Evolutionary conservation across 2,113 vertebrate genomes (phyloP).

Genomic region (Antechinus stuartii): DNA sequence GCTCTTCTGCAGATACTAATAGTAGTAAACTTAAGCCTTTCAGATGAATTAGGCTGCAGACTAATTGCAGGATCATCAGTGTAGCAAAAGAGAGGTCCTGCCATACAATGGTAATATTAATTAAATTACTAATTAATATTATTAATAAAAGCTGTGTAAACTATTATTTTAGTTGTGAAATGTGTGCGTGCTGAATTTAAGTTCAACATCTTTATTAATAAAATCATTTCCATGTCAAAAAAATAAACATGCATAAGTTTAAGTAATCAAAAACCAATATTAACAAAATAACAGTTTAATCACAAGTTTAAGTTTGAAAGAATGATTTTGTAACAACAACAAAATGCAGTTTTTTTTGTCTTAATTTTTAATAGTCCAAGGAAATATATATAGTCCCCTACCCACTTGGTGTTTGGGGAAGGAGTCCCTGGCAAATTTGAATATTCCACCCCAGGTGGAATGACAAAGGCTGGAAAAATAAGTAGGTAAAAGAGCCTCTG

Average conservation of each 20-base stretch:
- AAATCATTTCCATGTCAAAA: slow-evolving; percentile 84
- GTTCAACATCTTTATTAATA: slow-evolving; percentile 92
- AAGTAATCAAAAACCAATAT: not conserved
- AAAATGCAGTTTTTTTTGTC: not conserved
- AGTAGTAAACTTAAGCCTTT: slow-evolving; percentile 89
- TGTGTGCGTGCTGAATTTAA: not conserved
- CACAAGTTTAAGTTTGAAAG: not conserved
- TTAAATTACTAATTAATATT: slow-evolving; percentile 53
- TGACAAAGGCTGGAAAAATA: not conserved
- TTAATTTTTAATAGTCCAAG: not conserved
- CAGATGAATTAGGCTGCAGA: slow-evolving; percentile 89
- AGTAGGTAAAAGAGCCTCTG: not conserved
- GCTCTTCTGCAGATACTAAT: slow-evolving; percentile 94
- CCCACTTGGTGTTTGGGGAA: not conserved
- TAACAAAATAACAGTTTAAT: not conserved
- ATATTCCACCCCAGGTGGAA: not conserved
- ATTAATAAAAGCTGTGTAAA: slow-evolving; percentile 70
- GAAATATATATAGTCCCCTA: not conserved
- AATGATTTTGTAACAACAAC: not conserved
- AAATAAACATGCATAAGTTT: not conserved
- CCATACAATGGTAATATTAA: slow-evolving; percentile 87
- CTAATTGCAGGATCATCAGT: slow-evolving; percentile 88
- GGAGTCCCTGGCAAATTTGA: not conserved
- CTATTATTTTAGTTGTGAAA: slow-evolving; percentile 75
- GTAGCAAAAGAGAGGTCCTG: slow-evolving; percentile 88